Base-by-base conservation (phyloP, 2,797 vertebrate genomes). In the Vipera ursinii region DNA sequence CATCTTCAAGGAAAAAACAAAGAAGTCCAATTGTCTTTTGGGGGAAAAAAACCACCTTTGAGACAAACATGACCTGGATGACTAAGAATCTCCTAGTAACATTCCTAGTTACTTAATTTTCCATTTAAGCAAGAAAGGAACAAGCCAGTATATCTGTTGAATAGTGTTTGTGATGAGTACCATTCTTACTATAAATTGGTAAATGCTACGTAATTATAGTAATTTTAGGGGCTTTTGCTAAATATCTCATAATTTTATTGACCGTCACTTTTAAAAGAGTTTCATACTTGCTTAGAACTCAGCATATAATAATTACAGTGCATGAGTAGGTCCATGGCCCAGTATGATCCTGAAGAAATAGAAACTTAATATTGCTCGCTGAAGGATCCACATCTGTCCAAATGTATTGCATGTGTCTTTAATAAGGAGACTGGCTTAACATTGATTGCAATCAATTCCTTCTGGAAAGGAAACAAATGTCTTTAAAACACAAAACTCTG, bases 141-240 rank as follows among this genome's bases (percentile, higher is more conserved):
- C 13, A 63, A 63, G 26, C 12, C 44, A 59, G 56, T 24, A 26
- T 44, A 26, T 48, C 59, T 26, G 26, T 60, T 28, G 13, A 28
- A 14, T 15, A 51, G 14, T 51, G 57, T 63, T 48, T 60, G 57
- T 44, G 24, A 61, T 44, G 59, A 63, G 17, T 17, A 51, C 24
- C 38, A 51, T 91, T 69, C 92, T 95, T 95, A 0, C 91, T 87
- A n/a, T 6, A 87, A n/a, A 91, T 95, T 94, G 94, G 12, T 59
- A 94, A 48, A 82, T 6, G 12, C 0, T 14, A 1, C 87, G 93
- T 90, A 0, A 0, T 87, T 87, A 12, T 17, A 87, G 17, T 32
- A 0, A 17, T 90, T 93, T 94, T 92, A 65, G 53, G 12, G 6
- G 73, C 12, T 22, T 15, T 73, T 2, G 3, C 22, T 78, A 61